Base-by-base conservation (phyloP, 2,888 invertebrate species). In the Nomada fabriciana region DNA sequence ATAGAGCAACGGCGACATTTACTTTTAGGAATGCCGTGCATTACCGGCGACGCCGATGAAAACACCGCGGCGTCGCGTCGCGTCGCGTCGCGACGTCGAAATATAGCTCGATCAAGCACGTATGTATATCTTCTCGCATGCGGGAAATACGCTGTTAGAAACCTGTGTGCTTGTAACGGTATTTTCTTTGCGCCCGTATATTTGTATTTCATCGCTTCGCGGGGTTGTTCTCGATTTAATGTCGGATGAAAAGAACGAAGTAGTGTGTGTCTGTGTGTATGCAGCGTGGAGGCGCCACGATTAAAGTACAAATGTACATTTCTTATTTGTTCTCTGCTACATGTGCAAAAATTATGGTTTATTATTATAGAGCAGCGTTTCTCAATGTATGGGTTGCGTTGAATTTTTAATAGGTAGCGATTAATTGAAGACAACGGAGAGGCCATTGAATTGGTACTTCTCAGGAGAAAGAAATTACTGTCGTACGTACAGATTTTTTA, bases 1-100 rank as follows among this genome's bases (percentile, higher is more conserved):
- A 43, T 71, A 70, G 60, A 83, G 53, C 79, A 57, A 23, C 68
- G 74, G 67, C 76, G 86, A 86, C 85, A 86, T 84, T 86, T 78
- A 76, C 77, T 84, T 82, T 76, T 65, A 73, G 82, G 75, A 82
- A 87, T 76, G 82, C 76, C 57, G 47, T 63, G 78, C 86, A 64
- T 80, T 77, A 73, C 63, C 64, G 69, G 57, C 70, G 72, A 73
- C 77, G 61, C 65, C 76, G 69, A 77, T 70, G 70, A 80, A 80
- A 80, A 80, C 80, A 80, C 25, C 67, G 36, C 36, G 36, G 36
- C 36, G 36, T 47, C 47, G 57, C 53, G 59, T 47, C 47, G 57
- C 53, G 59, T 50, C 47, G 55, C 50, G 53, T 2, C 25, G 67
- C 50, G 57, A 50, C 64, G 20, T 43, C 64, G 13, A 75, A 65